These are phyloP conservation scores for Linyphia triangularis DNA, from an alignment of 2,888 invertebrate genomes.

Conservation along the genomic window DNA sequence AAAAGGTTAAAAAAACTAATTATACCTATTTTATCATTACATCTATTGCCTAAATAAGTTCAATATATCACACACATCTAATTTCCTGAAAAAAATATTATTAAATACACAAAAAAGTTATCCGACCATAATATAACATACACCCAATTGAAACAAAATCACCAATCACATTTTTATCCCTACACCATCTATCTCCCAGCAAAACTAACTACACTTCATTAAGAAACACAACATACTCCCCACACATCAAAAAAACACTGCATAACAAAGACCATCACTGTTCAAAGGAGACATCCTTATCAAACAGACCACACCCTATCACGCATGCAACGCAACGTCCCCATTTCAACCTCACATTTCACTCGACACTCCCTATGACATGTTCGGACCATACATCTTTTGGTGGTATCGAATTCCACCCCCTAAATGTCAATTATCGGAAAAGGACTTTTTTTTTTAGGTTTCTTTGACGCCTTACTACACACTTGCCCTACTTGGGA, in stretches of 20 bases:
- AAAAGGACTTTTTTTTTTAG: not conserved
- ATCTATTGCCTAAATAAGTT: no score
- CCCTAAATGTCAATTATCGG: slow-evolving; percentile 19
- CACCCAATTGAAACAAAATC: no score
- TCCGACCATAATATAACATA: no score
- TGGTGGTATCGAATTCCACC: not conserved
- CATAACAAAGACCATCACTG: not conserved
- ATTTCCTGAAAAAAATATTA: no score
- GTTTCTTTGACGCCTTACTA: not conserved
- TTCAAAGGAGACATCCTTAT: not conserved
- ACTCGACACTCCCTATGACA: slow-evolving; percentile 9
- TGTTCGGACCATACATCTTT: slow-evolving; percentile 12
- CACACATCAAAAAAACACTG: not conserved
- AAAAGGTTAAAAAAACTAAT: no score
- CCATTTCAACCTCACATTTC: slow-evolving; percentile 3
- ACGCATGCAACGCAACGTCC: not conserved
- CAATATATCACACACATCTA: no score
- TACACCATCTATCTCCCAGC: not conserved
- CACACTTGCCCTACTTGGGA: not conserved
- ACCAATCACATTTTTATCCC: no score
- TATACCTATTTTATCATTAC: no score
- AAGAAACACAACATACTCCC: not conserved
- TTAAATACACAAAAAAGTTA: no score
- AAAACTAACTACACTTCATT: not conserved
- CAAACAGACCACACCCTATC: slow-evolving; percentile 1